Conservation (phyloP, 2,797 vertebrate genomes). For the Chloroceryle amazona region DNA sequence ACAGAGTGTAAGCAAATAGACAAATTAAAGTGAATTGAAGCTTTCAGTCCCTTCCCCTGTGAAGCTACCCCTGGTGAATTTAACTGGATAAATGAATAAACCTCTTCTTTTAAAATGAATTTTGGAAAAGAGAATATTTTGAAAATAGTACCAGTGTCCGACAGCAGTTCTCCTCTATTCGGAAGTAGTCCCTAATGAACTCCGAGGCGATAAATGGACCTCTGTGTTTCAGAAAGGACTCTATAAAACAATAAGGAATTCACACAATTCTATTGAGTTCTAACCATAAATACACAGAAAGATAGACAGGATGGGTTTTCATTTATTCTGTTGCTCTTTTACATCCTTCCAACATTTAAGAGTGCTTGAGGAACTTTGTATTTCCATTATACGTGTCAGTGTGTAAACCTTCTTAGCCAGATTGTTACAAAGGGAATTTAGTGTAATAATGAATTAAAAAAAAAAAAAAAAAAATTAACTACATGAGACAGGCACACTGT, state of each 20-base stretch:
- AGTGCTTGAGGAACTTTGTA: background rate
- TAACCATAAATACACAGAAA: background rate
- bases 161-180: background rate
- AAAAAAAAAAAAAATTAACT: background rate
- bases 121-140: conserved; percentile 12
- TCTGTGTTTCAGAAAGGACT: background rate
- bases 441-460: background rate
- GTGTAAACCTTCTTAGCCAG: background rate
- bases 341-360: background rate
- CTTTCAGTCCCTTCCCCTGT: conserved; percentile 57
- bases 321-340: background rate
- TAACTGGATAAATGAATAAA: conserved; percentile 62
- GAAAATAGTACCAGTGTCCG: background rate
- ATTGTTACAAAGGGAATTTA: background rate
- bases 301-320: background rate
- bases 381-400: background rate
- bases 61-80: conserved; percentile 22
- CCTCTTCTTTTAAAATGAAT: conserved; percentile 46
- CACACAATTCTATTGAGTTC: background rate
- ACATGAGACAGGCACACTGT: background rate
- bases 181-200: background rate
- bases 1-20: conserved; percentile 41
- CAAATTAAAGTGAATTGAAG: conserved; percentile 65
- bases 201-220: background rate
- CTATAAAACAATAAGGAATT: conserved; percentile 25